These are phyloP conservation scores for Notocelia uddmanniana DNA, from an alignment of 2,888 invertebrate genomes.

Conservation along the genomic window DNA sequence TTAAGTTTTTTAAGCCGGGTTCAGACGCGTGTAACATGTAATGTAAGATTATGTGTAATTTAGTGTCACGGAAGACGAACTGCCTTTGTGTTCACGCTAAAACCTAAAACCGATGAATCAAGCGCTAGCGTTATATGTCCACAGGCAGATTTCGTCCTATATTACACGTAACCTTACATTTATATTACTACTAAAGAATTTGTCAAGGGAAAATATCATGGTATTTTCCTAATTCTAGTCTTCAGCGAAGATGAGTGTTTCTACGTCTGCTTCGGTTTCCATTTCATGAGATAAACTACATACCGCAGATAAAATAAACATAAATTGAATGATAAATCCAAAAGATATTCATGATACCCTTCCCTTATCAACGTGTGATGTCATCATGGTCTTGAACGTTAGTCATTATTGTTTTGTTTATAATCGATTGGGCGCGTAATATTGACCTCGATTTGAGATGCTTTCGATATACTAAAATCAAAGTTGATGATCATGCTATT, in stretches of 20 bases:
- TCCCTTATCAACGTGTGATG: conserved; percentile 30
- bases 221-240: neutral
- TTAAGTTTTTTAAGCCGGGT: no score
- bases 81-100: no score
- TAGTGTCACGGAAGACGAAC: no score
- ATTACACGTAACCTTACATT: no score
- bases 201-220: no score
- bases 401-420: conserved; percentile 33
- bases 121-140: no score
- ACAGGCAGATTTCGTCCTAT: no score
- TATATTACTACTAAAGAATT: no score
- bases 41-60: no score
- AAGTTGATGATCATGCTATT: conserved; percentile 29
- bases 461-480: conserved; percentile 31
- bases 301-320: neutral
- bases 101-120: no score
- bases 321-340: neutral
- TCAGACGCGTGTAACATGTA: no score
- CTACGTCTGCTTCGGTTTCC: neutral
- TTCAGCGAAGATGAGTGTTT: neutral
- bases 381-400: conserved; percentile 18
- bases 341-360: conserved; percentile 5
- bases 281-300: neutral
- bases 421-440: conserved; percentile 36
- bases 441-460: conserved; percentile 36